Evolutionary conservation across 2,888 invertebrate species (phyloP), one percentile per base, ranked within the genome.

Genomic region (Zele albiditarsus): DNA sequence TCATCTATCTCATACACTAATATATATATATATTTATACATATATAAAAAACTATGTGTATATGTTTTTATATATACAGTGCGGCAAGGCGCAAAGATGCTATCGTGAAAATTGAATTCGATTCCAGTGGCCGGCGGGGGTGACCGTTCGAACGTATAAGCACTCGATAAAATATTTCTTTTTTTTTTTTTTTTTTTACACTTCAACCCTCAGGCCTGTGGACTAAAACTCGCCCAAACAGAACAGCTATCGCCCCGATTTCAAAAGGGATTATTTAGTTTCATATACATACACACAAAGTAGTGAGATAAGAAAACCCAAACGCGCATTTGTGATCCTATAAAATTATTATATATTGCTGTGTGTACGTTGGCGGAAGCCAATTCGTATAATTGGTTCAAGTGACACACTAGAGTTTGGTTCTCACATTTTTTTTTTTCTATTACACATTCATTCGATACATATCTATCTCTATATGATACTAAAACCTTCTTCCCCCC

Each of bases 41-140:
- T 38, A 62, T 27, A 33, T 60, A 23, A 57, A 62, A 33, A 63
- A 27, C 20, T 20, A 20, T 10, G 53, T 53, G n/a, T 53, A 53
- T 53, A 53, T 53, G n/a, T 38, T 38, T 12, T 2, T 8, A 38
- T 38, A 20, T 2, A 20, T 53, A 58, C 14, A 38, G 12, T 42
- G 71, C 42, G 42, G 60, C 69, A 67, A 70, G 28, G 63, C 71
- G 70, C 74, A 87, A 88, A 89, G 89, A 89, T 89, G 85, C 80
- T 89, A 89, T 89, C 89, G 85, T 81, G 83, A 87, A 89, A 89
- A 89, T 89, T 89, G 89, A 86, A 89, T 89, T 87, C 85, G 84
- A 84, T 86, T 81, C 78, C 82, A 38, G 53, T 62, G 71, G 67
- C 68, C 62, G 69, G 20, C 83, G 84, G 80, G 87, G 89, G 89